Percentiles rank a stretch among this genome's conserved stretches.
These are phyloP conservation scores for Leguminivora glycinivorella DNA, from an alignment of 1,140 invertebrate genomes.

Conservation along the genomic window DNA sequence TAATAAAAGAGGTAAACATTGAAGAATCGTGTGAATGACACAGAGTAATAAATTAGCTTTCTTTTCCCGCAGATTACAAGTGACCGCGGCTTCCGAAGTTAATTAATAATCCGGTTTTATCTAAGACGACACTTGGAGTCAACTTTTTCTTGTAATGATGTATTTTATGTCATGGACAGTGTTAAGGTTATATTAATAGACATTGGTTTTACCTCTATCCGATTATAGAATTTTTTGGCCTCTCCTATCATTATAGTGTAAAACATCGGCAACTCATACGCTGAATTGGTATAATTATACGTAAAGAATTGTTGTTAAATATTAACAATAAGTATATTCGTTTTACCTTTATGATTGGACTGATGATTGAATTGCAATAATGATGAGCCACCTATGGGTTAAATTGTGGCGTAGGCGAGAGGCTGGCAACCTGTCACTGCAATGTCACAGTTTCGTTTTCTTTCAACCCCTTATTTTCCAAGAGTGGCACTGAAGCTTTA, in stretches of 20 bases:
- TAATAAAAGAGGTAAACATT: slow-evolving; percentile 4
- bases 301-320: too few relatives aligned
- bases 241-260: background rate
- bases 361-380: too few relatives aligned
- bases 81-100: slow-evolving; percentile 46
- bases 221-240: background rate
- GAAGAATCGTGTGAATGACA: slow-evolving; percentile 9
- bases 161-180: background rate
- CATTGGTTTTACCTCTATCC: background rate
- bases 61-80: slow-evolving; percentile 45
- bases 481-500: too few relatives aligned
- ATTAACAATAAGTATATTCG: too few relatives aligned
- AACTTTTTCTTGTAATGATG: slow-evolving; percentile 10
- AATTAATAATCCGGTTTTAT: slow-evolving; percentile 15
- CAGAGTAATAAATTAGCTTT: slow-evolving; percentile 48
- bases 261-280: too few relatives aligned
- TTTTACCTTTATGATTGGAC: too few relatives aligned
- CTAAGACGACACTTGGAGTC: background rate
- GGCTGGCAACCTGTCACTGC: too few relatives aligned
- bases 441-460: too few relatives aligned
- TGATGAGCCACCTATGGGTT: too few relatives aligned
- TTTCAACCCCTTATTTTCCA: too few relatives aligned
- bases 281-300: too few relatives aligned
- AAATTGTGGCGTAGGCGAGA: too few relatives aligned
- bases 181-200: background rate